phyloP scores from a whole-genome alignment of 2,113 vertebrate genomes.

The Scomber colias region DNA sequence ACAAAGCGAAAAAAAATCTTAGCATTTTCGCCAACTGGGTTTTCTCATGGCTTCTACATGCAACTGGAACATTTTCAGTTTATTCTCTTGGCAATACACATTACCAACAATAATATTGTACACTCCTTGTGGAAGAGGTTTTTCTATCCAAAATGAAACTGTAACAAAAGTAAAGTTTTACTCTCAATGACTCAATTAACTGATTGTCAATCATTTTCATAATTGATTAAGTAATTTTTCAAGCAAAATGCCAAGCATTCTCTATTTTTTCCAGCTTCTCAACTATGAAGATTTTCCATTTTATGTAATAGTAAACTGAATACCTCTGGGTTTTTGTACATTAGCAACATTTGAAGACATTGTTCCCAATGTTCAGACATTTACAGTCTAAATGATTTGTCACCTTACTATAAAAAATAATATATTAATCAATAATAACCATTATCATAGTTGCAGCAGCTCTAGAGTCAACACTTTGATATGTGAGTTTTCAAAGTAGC shows the following conservation, averaged over 20 bases:
- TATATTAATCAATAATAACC: background rate
- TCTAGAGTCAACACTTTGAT: slow-evolving; percentile 1
- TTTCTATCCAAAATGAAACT: background rate
- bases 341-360: background rate
- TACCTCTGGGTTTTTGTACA: background rate
- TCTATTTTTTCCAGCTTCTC: background rate
- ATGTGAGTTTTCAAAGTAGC: slow-evolving; percentile 10
- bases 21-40: background rate
- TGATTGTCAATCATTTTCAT: no score
- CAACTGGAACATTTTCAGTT: background rate
- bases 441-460: background rate
- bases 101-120: no score
- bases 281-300: background rate
- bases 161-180: background rate
- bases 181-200: no score
- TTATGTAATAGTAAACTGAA: background rate
- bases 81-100: background rate
- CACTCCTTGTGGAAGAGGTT: no score
- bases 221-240: background rate
- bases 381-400: background rate
- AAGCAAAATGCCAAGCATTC: background rate
- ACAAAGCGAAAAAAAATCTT: background rate
- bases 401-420: background rate
- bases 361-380: background rate
- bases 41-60: background rate